These are phyloP conservation scores for Bimastos eiseni DNA, from an alignment of 2,888 invertebrate genomes.

Conservation along the genomic window DNA sequence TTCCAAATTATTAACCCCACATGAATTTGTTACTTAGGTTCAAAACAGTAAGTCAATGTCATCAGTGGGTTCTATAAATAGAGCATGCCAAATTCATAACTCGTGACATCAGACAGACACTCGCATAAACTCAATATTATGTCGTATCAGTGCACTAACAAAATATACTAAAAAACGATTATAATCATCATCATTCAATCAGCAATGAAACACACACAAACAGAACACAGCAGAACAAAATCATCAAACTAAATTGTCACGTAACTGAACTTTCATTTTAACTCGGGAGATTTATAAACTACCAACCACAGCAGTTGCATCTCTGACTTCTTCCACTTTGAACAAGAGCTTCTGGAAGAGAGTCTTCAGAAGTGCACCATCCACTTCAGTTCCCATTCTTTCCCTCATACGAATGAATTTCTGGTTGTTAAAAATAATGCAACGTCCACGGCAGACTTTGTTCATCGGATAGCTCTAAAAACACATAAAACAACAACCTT, in stretches of 20 bases:
- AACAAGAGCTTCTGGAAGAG: slow-evolving; percentile 16
- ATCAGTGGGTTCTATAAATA: too few species aligned
- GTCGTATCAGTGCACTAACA: too few species aligned
- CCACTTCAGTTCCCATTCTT: slow-evolving; percentile 15
- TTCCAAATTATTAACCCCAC: too few species aligned
- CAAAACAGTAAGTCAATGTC: too few species aligned
- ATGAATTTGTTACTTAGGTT: too few species aligned
- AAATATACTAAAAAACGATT: too few species aligned
- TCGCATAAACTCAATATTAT: neutral
- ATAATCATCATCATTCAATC: too few species aligned
- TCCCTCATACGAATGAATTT: neutral
- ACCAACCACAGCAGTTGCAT: neutral
- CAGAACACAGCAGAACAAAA: neutral
- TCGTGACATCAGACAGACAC: neutral
- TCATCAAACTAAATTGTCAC: too few species aligned
- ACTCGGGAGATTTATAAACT: too few species aligned
- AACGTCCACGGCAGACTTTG: neutral
- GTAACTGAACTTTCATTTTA: too few species aligned
- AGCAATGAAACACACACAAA: neutral
- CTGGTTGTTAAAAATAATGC: slow-evolving; percentile 14
- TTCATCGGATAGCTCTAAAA: slow-evolving; percentile 23
- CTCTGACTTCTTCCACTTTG: neutral
- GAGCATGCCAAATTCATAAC: too few species aligned
- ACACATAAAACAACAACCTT: neutral
- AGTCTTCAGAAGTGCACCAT: neutral